Base-by-base conservation (phyloP, 2,888 invertebrate species). In the Rhimphoctona megacephalus region DNA sequence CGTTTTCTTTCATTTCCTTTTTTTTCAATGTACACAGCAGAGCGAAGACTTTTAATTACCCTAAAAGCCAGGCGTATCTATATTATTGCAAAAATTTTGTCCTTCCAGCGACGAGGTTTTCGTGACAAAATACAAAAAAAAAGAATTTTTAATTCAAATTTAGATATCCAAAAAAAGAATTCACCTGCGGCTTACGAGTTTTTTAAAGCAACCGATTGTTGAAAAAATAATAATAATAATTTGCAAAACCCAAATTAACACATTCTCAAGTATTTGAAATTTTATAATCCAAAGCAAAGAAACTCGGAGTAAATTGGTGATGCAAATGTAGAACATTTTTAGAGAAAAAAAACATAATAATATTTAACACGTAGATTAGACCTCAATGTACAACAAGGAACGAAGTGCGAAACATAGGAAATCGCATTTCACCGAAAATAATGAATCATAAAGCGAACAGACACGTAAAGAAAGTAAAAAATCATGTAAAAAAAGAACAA, bases 341-440 rank as follows among this genome's bases (percentile, higher is more conserved):
- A 43, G 61, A 49, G 17, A 57, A 83, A 81, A 66, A 43, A 57
- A 82, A 81, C 43, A 52, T 79, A 70, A 72, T 66, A 80, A 67
- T 52, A 61, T 54, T 81, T 46, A 82, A 46, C 70, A 52, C 67
- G 79, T 85, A 81, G 74, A 66, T 81, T 81, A 86, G 81, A 67
- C 86, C 80, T 83, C 80, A 78, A 73, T 81, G 86, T 86, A 85
- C 85, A 84, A 87, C 82, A 85, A 85, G 46, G 82, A 70, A 82
- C 57, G 74, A 85, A 78, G 25, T 70, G 85, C 87, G 87, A 87
- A 39, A 80, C 70, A 19, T 54, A 66, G 61, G 43, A 74, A 67
- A 78, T 81, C 81, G 81, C 83, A 69, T 81, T 86, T 61, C 86
- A 77, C 81, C 80, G 76, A 72, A 77, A 49, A 54, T 19, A 22